Evolutionary conservation across 1,140 invertebrate genomes (phyloP).

Genomic region (Metaphire vulgaris): DNA sequence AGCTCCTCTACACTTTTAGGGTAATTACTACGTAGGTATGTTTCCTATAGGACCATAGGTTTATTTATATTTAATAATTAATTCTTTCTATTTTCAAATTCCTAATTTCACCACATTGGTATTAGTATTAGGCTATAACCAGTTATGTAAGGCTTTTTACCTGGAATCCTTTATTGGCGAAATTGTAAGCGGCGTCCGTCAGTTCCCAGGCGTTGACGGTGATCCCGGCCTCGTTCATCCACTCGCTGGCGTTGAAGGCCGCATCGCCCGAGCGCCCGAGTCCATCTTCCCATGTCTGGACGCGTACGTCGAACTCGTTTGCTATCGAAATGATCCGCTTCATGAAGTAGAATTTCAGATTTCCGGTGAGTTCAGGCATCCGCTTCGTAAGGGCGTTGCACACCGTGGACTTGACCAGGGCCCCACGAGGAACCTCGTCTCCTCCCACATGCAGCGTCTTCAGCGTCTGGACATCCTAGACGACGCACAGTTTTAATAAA

Average conservation of each 20-base stretch:
- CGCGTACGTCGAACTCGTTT: background rate
- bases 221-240: background rate
- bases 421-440: slow-evolving; percentile 39
- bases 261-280: background rate
- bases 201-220: slow-evolving; percentile 39
- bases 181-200: slow-evolving; percentile 34
- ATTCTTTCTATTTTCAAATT: too few relatives aligned
- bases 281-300: background rate
- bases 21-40: too few relatives aligned
- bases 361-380: background rate
- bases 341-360: background rate
- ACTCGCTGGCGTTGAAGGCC: background rate
- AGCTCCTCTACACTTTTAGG: too few relatives aligned
- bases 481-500: slow-evolving; percentile 36
- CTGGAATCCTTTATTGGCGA: slow-evolving; percentile 46
- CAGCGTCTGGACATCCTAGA: slow-evolving; percentile 39
- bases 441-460: slow-evolving; percentile 43
- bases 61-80: too few relatives aligned
- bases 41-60: too few relatives aligned
- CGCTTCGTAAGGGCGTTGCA: slow-evolving; percentile 27
- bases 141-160: too few relatives aligned
- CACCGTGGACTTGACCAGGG: slow-evolving; percentile 38
- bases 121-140: too few relatives aligned
- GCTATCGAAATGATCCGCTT: background rate
- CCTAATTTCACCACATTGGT: too few relatives aligned